These are phyloP conservation scores for Trimorus sp. DNA, from an alignment of 2,888 invertebrate species.

Conservation along the genomic window DNA sequence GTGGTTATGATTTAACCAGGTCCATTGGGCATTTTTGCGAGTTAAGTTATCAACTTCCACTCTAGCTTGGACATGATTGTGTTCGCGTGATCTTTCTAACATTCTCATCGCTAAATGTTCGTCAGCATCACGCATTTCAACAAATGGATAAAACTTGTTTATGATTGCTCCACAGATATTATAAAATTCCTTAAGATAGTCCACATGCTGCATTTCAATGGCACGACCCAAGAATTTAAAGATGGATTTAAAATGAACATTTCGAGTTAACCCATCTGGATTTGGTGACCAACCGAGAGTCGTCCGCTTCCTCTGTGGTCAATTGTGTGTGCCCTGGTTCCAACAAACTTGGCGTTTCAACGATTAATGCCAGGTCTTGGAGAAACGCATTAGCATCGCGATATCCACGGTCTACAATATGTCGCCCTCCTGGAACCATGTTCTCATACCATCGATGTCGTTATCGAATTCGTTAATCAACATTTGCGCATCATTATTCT, in stretches of 20 bases:
- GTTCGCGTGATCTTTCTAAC: conserved; percentile 26
- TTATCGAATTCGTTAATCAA: conserved; percentile 14
- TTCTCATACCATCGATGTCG: conserved; percentile 5
- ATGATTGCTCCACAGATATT: conserved; percentile 51
- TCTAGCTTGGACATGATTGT: conserved; percentile 53
- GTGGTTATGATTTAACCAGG: conserved; percentile 18
- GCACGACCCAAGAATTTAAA: conserved; percentile 45
- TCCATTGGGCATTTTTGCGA: conserved; percentile 49
- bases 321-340: conserved; percentile 8
- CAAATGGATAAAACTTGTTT: conserved; percentile 42
- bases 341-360: conserved; percentile 21
- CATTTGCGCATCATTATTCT: conserved; percentile 23
- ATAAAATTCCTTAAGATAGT: conserved; percentile 23
- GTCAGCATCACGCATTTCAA: conserved; percentile 34
- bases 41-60: conserved; percentile 47
- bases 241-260: conserved; percentile 46
- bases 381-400: conserved; percentile 19
- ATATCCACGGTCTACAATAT: conserved; percentile 33
- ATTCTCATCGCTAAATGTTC: conserved; percentile 37
- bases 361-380: conserved; percentile 2
- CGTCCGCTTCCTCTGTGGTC: conserved; percentile 21
- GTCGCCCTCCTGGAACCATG: conserved; percentile 27
- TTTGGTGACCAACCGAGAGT: conserved; percentile 37
- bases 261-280: conserved; percentile 43
- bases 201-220: conserved; percentile 20